phyloP scores from a whole-genome alignment of 1,140 invertebrate genomes.

The Pseudoatta argentina region DNA sequence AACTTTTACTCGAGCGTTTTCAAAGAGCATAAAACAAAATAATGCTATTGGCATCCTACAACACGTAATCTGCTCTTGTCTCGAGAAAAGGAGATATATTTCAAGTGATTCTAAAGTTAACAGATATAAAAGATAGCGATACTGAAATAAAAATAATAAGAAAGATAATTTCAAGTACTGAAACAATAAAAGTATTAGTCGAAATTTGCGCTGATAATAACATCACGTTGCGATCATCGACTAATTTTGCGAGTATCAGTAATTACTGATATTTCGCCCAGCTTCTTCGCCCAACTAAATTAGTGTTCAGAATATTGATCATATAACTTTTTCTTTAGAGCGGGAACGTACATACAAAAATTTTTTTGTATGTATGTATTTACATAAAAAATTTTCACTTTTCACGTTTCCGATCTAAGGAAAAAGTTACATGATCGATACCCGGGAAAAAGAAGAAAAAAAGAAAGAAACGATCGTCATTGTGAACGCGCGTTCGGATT shows the following conservation, averaged over 20 bases:
- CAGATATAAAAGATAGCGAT: background rate
- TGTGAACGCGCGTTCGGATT: conserved; percentile 58
- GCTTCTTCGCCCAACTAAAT: background rate
- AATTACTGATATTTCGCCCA: background rate
- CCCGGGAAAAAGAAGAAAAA: background rate
- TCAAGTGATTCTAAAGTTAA: background rate
- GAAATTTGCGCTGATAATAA: background rate
- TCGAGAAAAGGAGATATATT: background rate
- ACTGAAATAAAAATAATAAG: background rate
- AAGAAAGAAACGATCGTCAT: conserved; percentile 23
- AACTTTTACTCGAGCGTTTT: conserved; percentile 27
- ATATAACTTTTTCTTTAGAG: no score
- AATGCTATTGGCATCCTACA: background rate
- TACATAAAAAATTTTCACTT: no score
- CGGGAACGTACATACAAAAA: no score
- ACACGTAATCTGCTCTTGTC: background rate
- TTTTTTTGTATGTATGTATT: no score
- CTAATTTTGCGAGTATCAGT: background rate
- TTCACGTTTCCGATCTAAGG: no score
- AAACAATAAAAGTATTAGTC: background rate
- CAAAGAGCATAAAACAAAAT: conserved; percentile 8
- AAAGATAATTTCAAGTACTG: background rate
- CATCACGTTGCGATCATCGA: background rate
- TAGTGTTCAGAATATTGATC: background rate
- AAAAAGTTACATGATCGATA: no score